Evolutionary conservation across 2,113 vertebrate genomes (phyloP).

Genomic region (Nycticorax nycticorax): DNA sequence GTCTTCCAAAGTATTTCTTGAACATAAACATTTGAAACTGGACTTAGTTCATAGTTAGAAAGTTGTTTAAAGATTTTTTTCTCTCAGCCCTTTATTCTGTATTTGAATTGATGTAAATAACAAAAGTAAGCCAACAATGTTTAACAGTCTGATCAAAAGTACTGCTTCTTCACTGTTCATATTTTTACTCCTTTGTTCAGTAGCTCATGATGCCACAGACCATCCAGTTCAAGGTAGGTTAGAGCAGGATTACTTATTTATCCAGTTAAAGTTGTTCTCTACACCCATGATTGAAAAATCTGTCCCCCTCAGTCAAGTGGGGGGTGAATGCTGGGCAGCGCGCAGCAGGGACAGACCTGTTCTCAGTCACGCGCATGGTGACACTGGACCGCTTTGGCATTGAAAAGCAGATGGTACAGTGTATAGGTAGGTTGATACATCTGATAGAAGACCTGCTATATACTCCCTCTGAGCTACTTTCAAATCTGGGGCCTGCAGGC

Average conservation of each 20-base stretch:
- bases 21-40: background rate
- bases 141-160: background rate
- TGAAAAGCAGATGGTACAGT: background rate
- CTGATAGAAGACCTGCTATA: background rate
- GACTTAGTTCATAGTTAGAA: background rate
- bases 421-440: background rate
- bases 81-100: background rate
- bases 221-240: background rate
- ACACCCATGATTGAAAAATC: background rate
- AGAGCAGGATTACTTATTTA: background rate
- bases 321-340: background rate
- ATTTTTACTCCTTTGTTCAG: background rate
- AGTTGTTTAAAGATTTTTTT: background rate
- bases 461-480: background rate
- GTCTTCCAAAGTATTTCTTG: background rate
- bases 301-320: background rate
- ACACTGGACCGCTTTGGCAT: background rate
- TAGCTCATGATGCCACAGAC: background rate
- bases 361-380: accelerated
- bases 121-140: background rate
- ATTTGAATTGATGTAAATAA: background rate
- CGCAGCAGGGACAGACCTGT: background rate
- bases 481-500: background rate
- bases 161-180: background rate
- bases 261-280: background rate